phyloP scores from a whole-genome alignment of 2,888 invertebrate species.

The Melipona bicolor region DNA sequence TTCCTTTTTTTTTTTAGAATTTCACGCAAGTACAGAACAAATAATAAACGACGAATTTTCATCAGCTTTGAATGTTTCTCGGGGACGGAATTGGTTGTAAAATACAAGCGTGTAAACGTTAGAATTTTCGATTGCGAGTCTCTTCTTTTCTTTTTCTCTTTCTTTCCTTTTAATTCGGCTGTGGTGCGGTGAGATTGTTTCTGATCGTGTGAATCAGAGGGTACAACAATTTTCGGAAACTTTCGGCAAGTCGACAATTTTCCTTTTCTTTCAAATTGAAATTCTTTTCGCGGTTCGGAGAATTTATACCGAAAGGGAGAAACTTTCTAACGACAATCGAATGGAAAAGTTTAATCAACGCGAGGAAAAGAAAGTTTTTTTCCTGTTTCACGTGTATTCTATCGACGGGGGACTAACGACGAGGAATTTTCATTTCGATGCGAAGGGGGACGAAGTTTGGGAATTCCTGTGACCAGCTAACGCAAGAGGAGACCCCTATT shows the following conservation, averaged over 20 bases:
- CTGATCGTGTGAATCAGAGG: not conserved
- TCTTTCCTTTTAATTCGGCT: constrained; percentile 25
- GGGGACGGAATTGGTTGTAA: constrained; percentile 58
- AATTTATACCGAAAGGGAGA: too few species aligned
- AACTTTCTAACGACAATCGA: too few species aligned
- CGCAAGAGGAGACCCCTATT: constrained; percentile 23
- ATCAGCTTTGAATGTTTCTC: constrained; percentile 30
- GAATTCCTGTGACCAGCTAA: constrained; percentile 11
- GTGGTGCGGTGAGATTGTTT: not conserved
- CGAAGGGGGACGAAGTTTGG: constrained; percentile 1
- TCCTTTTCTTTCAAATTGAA: too few species aligned
- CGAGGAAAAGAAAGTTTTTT: not conserved
- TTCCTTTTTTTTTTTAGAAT: not conserved
- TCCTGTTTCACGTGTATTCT: not conserved
- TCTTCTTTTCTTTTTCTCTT: too few species aligned
- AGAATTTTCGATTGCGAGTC: constrained; percentile 34
- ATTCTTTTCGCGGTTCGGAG: too few species aligned
- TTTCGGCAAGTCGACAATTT: too few species aligned
- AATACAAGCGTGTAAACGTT: constrained; percentile 45
- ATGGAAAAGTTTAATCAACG: too few species aligned
- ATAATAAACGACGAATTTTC: constrained; percentile 5
- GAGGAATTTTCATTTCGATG: not conserved
- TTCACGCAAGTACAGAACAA: constrained; percentile 10
- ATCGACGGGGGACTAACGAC: too few species aligned
- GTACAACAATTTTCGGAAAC: not conserved